Base-by-base conservation (phyloP, 2,888 invertebrate species). In the Lottia scabra region DNA sequence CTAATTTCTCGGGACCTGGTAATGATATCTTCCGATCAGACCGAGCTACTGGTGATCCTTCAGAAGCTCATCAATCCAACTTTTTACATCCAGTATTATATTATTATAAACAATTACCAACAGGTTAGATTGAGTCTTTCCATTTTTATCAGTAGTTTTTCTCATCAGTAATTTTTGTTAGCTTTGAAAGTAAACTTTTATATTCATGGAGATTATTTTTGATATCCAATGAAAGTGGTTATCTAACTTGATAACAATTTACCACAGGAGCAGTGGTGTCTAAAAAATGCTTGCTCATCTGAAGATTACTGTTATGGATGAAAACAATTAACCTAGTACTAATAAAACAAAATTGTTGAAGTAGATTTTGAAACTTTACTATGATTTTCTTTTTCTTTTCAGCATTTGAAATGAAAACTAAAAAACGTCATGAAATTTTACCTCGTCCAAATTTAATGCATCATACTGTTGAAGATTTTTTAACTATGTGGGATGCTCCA, bases 51-150 rank as follows among this genome's bases (percentile, higher is more conserved):
- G 89, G 87, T 2, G 88, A 88, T 45, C 87, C 89, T 5, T 76
- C 84, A 4, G 87, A 87, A 56, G 91, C 90, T 12, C 89, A 90
- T 76, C 69, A 78, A 13, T 90, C 90, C 48, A 91, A 91, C 83
- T 91, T 91, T 79, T 84, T 91, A 0, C 91, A 91, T 77, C 91
- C 91, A 5, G 89, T 89, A 5, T 78, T 91, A 48, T 91, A 91
- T 80, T 90, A 87, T 76, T 91, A 90, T 78, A 81, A 85, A 2
- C 70, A 72, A 2, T 75, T 89, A 48, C 90, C 90, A 6, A 86
- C 88, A 82, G 88, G 90, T 90, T 75, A 72, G 77, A 72, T 16
- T 26, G 0, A 5, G 5, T 5, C 2, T 30, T 30, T 30, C n/a
- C n/a, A n/a, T n/a, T n/a, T n/a, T n/a, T n/a, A n/a, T n/a, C n/a